Percentiles rank a stretch among this genome's conserved stretches.
Evolutionary conservation across 1,140 invertebrate species (phyloP).

Genomic region (Dufourea novaeangliae): DNA sequence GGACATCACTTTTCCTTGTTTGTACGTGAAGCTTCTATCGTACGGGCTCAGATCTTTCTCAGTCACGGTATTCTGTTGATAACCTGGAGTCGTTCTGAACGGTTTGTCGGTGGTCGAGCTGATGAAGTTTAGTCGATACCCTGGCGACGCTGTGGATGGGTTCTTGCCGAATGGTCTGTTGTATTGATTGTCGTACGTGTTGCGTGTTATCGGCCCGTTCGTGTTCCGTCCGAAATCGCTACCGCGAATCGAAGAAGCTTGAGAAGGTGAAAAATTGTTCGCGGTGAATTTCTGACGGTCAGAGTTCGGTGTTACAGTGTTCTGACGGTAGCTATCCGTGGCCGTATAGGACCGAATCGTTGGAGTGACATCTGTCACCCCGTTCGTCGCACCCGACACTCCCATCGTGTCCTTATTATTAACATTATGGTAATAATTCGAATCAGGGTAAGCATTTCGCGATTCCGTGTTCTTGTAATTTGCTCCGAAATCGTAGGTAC

Average conservation of each 20-base stretch:
- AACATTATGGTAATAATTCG: slow-evolving; percentile 25
- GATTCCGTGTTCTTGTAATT: slow-evolving; percentile 35
- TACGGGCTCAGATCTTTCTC: slow-evolving; percentile 70
- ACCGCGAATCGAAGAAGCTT: background rate
- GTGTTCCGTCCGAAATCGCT: background rate
- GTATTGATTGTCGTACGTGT: slow-evolving; percentile 19
- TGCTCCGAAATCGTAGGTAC: slow-evolving; percentile 37
- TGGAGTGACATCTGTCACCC: background rate
- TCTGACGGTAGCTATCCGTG: slow-evolving; percentile 51
- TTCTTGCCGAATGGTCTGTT: slow-evolving; percentile 41
- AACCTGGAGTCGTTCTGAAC: slow-evolving; percentile 49
- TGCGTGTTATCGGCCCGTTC: background rate
- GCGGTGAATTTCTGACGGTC: background rate
- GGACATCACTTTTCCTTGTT: slow-evolving; percentile 73
- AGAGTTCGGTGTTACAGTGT: slow-evolving; percentile 7
- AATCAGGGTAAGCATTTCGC: slow-evolving; percentile 15
- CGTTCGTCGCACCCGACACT: background rate
- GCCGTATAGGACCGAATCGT: slow-evolving; percentile 48
- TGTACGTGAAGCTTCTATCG: slow-evolving; percentile 74
- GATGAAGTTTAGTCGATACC: slow-evolving; percentile 68
- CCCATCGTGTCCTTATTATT: slow-evolving; percentile 13
- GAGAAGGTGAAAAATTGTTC: background rate
- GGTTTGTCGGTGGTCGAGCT: slow-evolving; percentile 73
- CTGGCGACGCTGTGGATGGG: slow-evolving; percentile 53
- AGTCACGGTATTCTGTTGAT: slow-evolving; percentile 48